phyloP scores from a whole-genome alignment of 2,888 invertebrate species.

The Pristionchus arcanus region DNA sequence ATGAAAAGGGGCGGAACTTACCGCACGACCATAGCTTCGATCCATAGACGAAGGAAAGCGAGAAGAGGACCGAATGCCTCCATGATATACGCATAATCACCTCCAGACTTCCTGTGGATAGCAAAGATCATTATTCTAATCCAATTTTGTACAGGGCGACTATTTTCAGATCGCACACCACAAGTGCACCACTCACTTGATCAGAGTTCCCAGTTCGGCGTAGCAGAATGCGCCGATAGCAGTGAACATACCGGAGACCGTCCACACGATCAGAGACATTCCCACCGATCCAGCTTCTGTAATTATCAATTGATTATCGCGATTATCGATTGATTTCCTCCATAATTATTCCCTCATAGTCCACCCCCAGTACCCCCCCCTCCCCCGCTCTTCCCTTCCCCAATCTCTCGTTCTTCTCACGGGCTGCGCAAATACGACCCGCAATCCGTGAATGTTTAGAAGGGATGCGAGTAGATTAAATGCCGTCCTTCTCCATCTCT shows the following conservation, averaged over 20 bases:
- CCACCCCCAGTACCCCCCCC: not conserved
- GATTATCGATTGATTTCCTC: not conserved
- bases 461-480: constrained; percentile 40
- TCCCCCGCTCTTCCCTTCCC: not conserved
- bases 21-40: constrained; percentile 92
- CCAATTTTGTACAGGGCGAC: constrained; percentile 22
- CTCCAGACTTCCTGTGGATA: constrained; percentile 82
- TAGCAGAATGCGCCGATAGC: constrained; percentile 99
- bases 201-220: constrained; percentile 92
- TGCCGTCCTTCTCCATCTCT: constrained; percentile 3
- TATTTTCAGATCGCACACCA: not conserved
- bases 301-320: constrained; percentile 82
- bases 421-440: constrained; percentile 36
- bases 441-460: constrained; percentile 42
- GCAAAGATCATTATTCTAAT: not conserved
- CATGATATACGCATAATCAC: constrained; percentile 98
- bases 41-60: constrained; percentile 97
- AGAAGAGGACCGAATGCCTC: constrained; percentile 97
- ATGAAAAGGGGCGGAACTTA: constrained; percentile 32
- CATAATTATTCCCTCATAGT: not conserved
- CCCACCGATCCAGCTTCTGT: constrained; percentile 89
- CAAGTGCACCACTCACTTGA: constrained; percentile 68
- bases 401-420: constrained; percentile 29
- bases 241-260: constrained; percentile 92
- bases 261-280: constrained; percentile 93